Base-by-base conservation (phyloP, 2,888 invertebrate genomes). In the Pristionchus maxplancki region DNA sequence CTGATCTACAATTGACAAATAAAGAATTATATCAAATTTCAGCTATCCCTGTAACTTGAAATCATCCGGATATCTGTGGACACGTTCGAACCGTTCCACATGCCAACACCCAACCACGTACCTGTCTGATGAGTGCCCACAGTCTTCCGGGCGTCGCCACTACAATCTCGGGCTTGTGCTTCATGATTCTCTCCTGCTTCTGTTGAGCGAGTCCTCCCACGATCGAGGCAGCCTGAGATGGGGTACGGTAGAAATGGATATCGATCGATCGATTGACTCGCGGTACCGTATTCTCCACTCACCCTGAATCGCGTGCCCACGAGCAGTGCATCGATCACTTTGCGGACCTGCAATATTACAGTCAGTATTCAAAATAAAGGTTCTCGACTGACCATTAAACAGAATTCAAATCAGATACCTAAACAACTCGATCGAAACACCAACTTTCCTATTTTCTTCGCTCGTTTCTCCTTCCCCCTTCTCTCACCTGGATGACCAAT, bases 131-230 rank as follows among this genome's bases (percentile, higher is more conserved):
- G 24, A 99, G 96, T 95, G 99, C 98, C 99, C 99, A 99, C 48
- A 99, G 96, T 20, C 99, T 96, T 0, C 99, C 99, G 0, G 99
- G 99, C 0, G 99, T 99, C 0, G 98, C 99, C 58, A 99, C 97
- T 0, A 99, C 97, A 90, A 99, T 97, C 95, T 99, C 98, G 0
- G 99, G 99, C 86, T 91, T 90, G 40, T 96, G 96, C 89, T 96
- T 96, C 31, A 91, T 86, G 87, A 99, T 95, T 89, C 99, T 96
- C 95, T 97, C 97, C 95, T 99, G 99, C 94, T 99, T 99, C 88
- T 98, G 97, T 0, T 97, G 96, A 0, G 98, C 97, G 96, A 99
- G 96, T 2, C 99, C 99, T 0, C 99, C 99, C 53, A 99, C 97
- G 92, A 99, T 96, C 0, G 97, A 97, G 0, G 97, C 97, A 90